Evolutionary conservation across 1,140 invertebrate species (phyloP).

Genomic region (Drosophila oshimai): DNA sequence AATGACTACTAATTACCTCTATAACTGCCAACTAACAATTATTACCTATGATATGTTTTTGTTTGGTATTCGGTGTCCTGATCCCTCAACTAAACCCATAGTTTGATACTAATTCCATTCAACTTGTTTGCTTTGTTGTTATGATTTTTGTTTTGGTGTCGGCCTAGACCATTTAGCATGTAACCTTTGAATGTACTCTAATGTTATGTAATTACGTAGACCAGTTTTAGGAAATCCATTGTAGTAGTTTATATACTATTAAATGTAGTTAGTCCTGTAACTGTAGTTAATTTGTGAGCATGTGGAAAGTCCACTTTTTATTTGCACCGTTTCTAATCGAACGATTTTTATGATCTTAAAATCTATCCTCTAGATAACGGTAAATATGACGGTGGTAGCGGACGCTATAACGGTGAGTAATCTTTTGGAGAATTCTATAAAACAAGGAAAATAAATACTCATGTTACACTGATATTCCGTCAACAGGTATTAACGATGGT

Average conservation of each 20-base stretch:
- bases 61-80: slow-evolving; percentile 18
- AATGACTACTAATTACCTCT: slow-evolving; percentile 58
- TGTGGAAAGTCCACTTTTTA: neutral
- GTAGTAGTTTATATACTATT: slow-evolving; percentile 10
- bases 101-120: slow-evolving; percentile 24
- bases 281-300: slow-evolving; percentile 31
- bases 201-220: slow-evolving; percentile 18
- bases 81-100: slow-evolving; percentile 16
- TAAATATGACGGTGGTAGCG: slow-evolving; percentile 64
- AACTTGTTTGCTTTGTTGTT: slow-evolving; percentile 46
- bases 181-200: neutral
- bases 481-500: slow-evolving; percentile 70
- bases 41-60: slow-evolving; percentile 19
- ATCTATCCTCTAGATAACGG: slow-evolving; percentile 51
- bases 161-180: slow-evolving; percentile 15
- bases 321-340: slow-evolving; percentile 51
- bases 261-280: slow-evolving; percentile 32
- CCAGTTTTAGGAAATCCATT: slow-evolving; percentile 4
- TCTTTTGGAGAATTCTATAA: neutral
- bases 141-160: slow-evolving; percentile 37
- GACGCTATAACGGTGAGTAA: slow-evolving; percentile 70
- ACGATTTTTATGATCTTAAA: slow-evolving; percentile 35
- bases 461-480: neutral
- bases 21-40: slow-evolving; percentile 26
- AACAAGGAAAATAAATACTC: neutral